Conservation (phyloP, 2,888 invertebrate genomes). For the Pseudococcus jackbeardsleyi region DNA sequence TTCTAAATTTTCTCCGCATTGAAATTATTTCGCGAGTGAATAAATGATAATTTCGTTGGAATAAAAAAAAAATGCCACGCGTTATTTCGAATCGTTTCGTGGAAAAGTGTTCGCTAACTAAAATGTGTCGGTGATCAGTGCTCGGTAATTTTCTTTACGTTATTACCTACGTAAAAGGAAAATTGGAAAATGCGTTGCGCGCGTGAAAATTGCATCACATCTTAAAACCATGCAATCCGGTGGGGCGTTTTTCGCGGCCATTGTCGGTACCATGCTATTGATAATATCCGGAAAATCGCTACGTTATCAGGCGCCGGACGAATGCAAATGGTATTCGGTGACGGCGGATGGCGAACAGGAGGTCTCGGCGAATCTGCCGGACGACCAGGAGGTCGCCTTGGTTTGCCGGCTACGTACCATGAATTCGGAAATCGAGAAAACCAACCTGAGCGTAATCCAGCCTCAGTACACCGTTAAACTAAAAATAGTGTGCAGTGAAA, state of each 20-base stretch:
- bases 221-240: conserved; percentile 56
- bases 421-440: conserved; percentile 85
- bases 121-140: background rate
- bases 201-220: background rate
- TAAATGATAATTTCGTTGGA: background rate
- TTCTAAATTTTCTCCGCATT: background rate
- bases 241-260: conserved; percentile 66
- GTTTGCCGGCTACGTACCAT: conserved; percentile 82
- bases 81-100: background rate
- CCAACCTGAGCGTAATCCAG: conserved; percentile 86
- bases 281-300: conserved; percentile 75
- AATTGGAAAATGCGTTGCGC: conserved; percentile 46
- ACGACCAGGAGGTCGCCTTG: conserved; percentile 76
- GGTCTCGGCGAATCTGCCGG: conserved; percentile 67
- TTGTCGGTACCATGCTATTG: conserved; percentile 76
- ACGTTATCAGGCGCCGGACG: conserved; percentile 84
- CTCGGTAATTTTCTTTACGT: background rate
- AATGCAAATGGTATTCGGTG: conserved; percentile 82
- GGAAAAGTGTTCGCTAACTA: no score
- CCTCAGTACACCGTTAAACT: conserved; percentile 83
- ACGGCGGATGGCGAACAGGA: conserved; percentile 74
- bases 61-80: background rate
- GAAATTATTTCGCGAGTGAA: background rate
- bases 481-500: conserved; percentile 84
- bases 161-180: background rate